phyloP scores from a whole-genome alignment of 1,140 invertebrate genomes.

The Hypothenemus hampei region DNA sequence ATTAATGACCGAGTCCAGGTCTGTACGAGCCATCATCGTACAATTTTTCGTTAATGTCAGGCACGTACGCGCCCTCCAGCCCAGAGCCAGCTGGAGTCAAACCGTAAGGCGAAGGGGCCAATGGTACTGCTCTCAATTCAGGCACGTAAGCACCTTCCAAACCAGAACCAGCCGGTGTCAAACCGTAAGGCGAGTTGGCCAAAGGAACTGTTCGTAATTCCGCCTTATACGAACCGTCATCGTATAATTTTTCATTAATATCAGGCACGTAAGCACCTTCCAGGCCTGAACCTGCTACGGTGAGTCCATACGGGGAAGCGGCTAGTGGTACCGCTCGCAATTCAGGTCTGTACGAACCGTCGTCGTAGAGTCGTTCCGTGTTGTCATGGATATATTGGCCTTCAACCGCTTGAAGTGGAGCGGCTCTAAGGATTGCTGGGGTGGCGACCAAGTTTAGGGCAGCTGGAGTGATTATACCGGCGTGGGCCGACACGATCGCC shows the following conservation, averaged over 20 bases:
- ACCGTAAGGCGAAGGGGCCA: conserved; percentile 32
- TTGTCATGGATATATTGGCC: conserved; percentile 39
- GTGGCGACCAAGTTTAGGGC: too few relatives aligned
- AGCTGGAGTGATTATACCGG: conserved; percentile 9
- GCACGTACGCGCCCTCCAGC: conserved; percentile 35
- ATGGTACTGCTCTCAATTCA: conserved; percentile 29
- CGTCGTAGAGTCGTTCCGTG: conserved; percentile 40
- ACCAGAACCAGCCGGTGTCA: conserved; percentile 35
- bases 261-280: conserved; percentile 38
- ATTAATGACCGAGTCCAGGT: conserved; percentile 27
- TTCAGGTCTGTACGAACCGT: conserved; percentile 40
- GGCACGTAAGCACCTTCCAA: conserved; percentile 35
- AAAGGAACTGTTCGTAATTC: conserved; percentile 32
- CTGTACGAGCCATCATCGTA: conserved; percentile 40
- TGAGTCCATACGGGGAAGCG: conserved; percentile 33
- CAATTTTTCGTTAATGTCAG: conserved; percentile 34
- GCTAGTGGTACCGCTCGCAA: conserved; percentile 32
- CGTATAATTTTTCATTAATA: conserved; percentile 35
- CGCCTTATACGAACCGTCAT: conserved; percentile 36
- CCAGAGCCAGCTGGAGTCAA: conserved; percentile 35
- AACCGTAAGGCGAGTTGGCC: conserved; percentile 31
- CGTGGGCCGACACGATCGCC: conserved; percentile 20
- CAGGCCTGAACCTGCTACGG: conserved; percentile 34
- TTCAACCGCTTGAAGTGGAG: conserved; percentile 32
- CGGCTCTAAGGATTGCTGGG: neutral